phyloP scores from a whole-genome alignment of 2,113 vertebrate species.

The Thamnaconus septentrionalis region DNA sequence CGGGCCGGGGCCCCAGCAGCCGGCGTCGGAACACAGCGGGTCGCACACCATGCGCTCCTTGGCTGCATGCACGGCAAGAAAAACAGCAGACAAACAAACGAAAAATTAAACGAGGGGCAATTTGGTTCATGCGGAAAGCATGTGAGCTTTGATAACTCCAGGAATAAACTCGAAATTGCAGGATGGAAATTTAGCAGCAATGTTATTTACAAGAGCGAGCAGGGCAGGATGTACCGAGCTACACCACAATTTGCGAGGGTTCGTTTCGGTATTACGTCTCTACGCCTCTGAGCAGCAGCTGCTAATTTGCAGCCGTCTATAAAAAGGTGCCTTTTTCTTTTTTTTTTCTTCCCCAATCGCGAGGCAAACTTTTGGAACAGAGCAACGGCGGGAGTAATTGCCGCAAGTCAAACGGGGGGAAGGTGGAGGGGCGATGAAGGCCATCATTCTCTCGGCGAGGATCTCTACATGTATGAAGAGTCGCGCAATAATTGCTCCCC shows the following conservation, averaged over 20 bases:
- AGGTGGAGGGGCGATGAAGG: no score
- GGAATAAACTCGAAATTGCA: background rate
- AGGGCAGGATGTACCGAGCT: constrained; percentile 6
- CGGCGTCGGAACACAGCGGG: constrained; percentile 87
- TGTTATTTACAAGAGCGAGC: constrained; percentile 20
- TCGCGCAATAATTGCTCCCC: background rate
- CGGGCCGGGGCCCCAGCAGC: constrained; percentile 94
- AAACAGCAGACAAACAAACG: constrained; percentile 1
- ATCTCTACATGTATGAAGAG: background rate
- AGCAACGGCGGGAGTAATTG: constrained; percentile 7
- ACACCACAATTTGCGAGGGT: constrained; percentile 9
- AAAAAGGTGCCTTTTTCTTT: constrained; percentile 22
- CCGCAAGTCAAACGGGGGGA: background rate
- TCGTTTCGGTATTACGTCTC: constrained; percentile 14
- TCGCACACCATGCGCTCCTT: constrained; percentile 90
- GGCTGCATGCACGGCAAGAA: constrained; percentile 73
- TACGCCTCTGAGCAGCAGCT: constrained; percentile 16
- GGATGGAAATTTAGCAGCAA: constrained; percentile 10
- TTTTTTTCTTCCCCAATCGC: no score
- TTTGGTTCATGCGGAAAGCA: background rate
- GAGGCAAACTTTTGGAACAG: constrained; percentile 2
- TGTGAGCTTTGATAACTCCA: constrained; percentile 7
- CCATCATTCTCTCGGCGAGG: no score
- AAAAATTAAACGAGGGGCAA: background rate
- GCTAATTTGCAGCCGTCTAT: constrained; percentile 26